Percentiles rank a stretch among this genome's conserved stretches.
phyloP scores from a whole-genome alignment of 2,113 vertebrate species.

The Dromiciops gliroides region DNA sequence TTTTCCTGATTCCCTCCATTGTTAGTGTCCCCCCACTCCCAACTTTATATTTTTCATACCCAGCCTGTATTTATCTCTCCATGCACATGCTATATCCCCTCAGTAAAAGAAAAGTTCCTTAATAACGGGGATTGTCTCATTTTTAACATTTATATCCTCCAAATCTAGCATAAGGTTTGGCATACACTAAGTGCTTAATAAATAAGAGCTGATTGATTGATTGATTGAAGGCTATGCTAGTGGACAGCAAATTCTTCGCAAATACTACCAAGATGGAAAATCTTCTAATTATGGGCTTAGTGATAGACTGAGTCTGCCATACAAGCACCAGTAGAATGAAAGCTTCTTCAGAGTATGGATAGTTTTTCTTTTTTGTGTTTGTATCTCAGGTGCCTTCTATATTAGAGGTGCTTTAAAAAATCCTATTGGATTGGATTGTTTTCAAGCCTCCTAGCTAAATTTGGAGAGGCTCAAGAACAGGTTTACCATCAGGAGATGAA shows the following conservation, averaged over 20 bases:
- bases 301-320: neutral
- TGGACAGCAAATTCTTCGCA: neutral
- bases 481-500: neutral
- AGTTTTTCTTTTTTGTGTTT: constrained; percentile 39
- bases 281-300: neutral
- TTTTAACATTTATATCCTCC: neutral
- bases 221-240: neutral
- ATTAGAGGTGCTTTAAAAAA: neutral
- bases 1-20: neutral
- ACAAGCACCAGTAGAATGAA: neutral
- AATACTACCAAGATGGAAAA: neutral
- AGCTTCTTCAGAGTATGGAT: constrained; percentile 12
- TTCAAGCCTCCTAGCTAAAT: neutral
- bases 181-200: neutral
- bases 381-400: neutral
- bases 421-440: neutral
- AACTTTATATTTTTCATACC: neutral
- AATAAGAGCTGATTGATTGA: neutral
- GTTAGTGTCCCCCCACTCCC: neutral
- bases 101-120: neutral
- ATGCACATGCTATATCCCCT: neutral
- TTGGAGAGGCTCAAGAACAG: neutral
- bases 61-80: neutral
- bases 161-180: neutral
- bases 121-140: neutral